Conservation (phyloP, 2,888 invertebrate species). For the Dysmachus trigonus region DNA sequence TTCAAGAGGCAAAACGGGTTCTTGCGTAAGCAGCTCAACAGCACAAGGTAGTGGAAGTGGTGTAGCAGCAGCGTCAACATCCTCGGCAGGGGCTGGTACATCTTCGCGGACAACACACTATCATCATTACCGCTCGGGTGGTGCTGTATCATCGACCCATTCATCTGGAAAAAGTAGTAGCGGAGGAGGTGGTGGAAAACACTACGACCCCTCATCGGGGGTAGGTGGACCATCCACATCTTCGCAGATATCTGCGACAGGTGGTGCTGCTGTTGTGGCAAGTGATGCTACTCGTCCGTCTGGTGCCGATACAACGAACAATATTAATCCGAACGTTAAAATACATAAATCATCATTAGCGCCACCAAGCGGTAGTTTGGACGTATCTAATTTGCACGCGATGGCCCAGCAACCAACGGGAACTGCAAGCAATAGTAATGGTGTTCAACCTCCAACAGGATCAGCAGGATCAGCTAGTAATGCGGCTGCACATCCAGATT, state of each 20-base stretch:
- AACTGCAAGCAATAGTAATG: slow-evolving; percentile 29
- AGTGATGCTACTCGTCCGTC: slow-evolving; percentile 54
- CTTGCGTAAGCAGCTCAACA: slow-evolving; percentile 61
- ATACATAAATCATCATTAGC: slow-evolving; percentile 45
- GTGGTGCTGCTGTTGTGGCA: slow-evolving; percentile 50
- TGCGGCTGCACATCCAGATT: slow-evolving; percentile 65
- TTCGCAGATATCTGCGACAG: slow-evolving; percentile 20
- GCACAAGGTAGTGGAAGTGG: slow-evolving; percentile 56
- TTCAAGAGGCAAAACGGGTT: slow-evolving; percentile 65
- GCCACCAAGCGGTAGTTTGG: slow-evolving; percentile 56
- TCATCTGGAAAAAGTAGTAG: slow-evolving; percentile 32
- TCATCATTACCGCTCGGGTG: slow-evolving; percentile 45
- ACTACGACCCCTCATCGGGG: slow-evolving; percentile 46
- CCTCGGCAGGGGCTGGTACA: slow-evolving; percentile 46
- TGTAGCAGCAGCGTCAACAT: slow-evolving; percentile 54
- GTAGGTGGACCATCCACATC: slow-evolving; percentile 45
- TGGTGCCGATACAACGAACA: slow-evolving; percentile 53
- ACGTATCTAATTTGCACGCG: slow-evolving; percentile 62
- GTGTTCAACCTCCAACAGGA: slow-evolving; percentile 2
- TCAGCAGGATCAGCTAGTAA: slow-evolving; percentile 47
- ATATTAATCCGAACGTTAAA: slow-evolving; percentile 50
- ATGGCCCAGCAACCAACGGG: slow-evolving; percentile 62
- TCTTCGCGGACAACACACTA: slow-evolving; percentile 48
- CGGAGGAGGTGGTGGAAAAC: slow-evolving; percentile 28
- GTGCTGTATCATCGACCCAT: slow-evolving; percentile 51